phyloP scores from a whole-genome alignment of 2,797 vertebrate genomes.

The Hyperoplus lanceolatus region DNA sequence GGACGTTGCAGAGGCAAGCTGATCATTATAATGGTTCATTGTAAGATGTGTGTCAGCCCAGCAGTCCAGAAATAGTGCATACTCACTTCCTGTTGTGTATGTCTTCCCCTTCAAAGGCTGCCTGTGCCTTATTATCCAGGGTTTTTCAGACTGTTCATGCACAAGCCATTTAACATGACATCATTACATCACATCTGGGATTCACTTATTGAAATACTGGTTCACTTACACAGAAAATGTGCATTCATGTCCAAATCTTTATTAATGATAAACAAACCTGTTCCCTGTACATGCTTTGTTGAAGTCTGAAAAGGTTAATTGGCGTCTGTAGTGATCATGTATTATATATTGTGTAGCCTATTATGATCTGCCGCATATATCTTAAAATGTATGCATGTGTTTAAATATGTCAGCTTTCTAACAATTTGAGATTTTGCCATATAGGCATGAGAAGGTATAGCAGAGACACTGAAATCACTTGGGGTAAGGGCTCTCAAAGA shows the following conservation, averaged over 20 bases:
- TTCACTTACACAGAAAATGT: too few relatives aligned
- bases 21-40: not conserved
- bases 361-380: not conserved
- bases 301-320: not conserved
- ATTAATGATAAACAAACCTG: not conserved
- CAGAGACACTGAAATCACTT: constrained; percentile 29
- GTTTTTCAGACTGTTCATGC: not conserved
- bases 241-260: not conserved
- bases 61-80: constrained; percentile 51
- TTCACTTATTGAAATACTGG: too few relatives aligned
- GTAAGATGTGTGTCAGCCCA: not conserved
- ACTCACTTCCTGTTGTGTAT: constrained; percentile 53
- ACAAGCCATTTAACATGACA: not conserved
- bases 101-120: constrained; percentile 5
- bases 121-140: not conserved
- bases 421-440: not conserved
- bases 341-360: not conserved
- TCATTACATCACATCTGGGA: not conserved
- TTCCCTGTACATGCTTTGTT: not conserved
- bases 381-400: not conserved
- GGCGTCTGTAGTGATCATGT: not conserved
- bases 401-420: constrained; percentile 1
- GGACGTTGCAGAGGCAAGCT: not conserved
- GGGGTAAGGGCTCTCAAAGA: constrained; percentile 12
- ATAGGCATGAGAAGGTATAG: not conserved